A percentile compares a stretch with the other conserved stretches of the same genome.
Conservation (phyloP, 2,797 vertebrate genomes). For the Corythornis leucogaster region DNA sequence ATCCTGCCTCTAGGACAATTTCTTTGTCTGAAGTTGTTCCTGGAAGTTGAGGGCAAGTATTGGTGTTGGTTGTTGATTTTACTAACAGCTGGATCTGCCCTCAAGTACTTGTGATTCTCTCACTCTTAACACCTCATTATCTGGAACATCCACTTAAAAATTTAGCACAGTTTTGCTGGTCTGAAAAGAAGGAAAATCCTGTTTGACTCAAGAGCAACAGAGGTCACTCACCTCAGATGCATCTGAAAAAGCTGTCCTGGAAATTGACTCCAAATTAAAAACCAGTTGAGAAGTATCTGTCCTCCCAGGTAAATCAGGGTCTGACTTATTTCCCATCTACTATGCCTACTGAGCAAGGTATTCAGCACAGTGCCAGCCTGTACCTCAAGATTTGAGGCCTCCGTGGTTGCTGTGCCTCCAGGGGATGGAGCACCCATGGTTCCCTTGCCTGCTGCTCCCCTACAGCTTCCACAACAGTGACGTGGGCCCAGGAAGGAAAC, state of each 20-base stretch:
- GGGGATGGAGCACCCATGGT: neutral
- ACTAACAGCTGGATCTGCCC: constrained; percentile 33
- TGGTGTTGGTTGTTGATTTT: neutral
- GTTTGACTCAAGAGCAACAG: neutral
- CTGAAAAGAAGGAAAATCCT: constrained; percentile 26
- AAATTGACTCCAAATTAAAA: constrained; percentile 34
- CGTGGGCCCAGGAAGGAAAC: neutral
- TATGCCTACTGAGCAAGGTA: neutral
- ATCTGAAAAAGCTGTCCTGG: neutral
- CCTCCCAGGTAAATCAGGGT: constrained; percentile 29
- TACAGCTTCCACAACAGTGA: neutral
- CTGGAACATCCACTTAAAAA: constrained; percentile 16
- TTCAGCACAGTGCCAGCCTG: neutral
- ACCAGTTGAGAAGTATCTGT: constrained; percentile 12
- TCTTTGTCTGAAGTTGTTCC: neutral
- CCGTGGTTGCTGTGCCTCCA: neutral
- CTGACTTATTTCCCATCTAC: neutral
- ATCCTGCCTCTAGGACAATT: neutral
- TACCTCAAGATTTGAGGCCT: neutral
- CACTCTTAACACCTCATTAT: constrained; percentile 55
- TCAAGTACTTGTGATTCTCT: constrained; percentile 18
- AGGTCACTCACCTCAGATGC: constrained; percentile 16
- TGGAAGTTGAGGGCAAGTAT: neutral
- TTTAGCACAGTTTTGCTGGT: neutral
- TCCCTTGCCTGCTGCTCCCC: neutral